Evolutionary conservation across 2,113 vertebrate genomes (phyloP), one percentile per base, ranked within the genome.

Genomic region (Perognathus longimembris): DNA sequence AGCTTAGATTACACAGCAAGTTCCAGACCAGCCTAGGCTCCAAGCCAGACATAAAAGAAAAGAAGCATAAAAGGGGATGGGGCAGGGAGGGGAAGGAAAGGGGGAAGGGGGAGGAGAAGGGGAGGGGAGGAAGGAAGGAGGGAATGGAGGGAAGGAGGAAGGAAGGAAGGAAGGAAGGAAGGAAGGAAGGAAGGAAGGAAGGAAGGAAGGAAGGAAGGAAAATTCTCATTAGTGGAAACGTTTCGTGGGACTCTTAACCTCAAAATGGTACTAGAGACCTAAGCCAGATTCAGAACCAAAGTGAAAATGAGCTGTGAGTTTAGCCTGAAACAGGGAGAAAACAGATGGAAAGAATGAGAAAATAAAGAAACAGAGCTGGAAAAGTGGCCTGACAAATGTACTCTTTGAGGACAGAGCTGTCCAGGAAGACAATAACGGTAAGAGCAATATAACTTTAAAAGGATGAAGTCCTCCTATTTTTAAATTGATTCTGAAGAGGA

Each of bases 401-500:
- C 42, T 73, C 66, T 86, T 84, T 93, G 30, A 45, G 50, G n/a
- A 64, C 50, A 86, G 82, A 95, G 67, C 92, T 73, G 26, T 36
- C 90, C 69, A 92, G 59, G 17, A 21, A 93, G 24, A 73, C 50
- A 85, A n/a, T 80, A 63, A 40, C 57, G 59, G n/a, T 85, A 81
- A 92, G 36, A 20, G 30, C 28, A n/a, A 50, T 74, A 76, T 57
- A 84, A 67, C 69, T 92, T 92, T 92, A 77, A 73, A 92, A 88
- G 54, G 30, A 89, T 86, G 76, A 89, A 81, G 45, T 89, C 12
- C n/a, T 91, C 17, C 73, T 91, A 24, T 70, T 85, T 94, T 91
- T 74, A 76, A 87, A 94, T 66, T 84, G 86, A 81, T 81, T 88
- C 85, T 91, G 78, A 95, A 90, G 59, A 92, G 22, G 71, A 79